These are phyloP conservation scores for Parauchenoglanis ngamensis DNA, from an alignment of 2,797 vertebrate species.

Conservation along the genomic window DNA sequence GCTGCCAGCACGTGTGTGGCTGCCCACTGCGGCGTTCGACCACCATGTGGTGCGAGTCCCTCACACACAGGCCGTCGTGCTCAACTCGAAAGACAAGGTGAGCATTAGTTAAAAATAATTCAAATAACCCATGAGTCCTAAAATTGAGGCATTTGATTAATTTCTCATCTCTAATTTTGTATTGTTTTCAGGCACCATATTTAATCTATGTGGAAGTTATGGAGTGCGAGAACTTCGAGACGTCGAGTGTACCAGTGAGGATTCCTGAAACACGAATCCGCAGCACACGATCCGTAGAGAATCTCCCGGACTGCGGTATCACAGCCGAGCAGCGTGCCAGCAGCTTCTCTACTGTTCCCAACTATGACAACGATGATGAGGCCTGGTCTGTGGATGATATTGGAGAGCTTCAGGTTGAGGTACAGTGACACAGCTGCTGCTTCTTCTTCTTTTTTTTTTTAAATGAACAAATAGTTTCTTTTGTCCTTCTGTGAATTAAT, in stretches of 20 bases:
- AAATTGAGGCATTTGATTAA: neutral
- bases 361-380: slow-evolving; percentile 95
- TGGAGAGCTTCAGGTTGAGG: slow-evolving; percentile 95
- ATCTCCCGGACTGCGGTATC: slow-evolving; percentile 89
- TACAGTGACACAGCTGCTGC: slow-evolving; percentile 53
- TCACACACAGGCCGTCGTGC: slow-evolving; percentile 90
- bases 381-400: slow-evolving; percentile 97
- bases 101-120: neutral
- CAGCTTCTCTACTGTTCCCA: slow-evolving; percentile 88
- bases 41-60: slow-evolving; percentile 93
- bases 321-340: slow-evolving; percentile 84
- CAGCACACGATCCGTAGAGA: slow-evolving; percentile 92
- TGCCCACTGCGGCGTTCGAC: slow-evolving; percentile 87
- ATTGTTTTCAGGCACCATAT: slow-evolving; percentile 85
- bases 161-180: neutral
- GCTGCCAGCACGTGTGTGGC: slow-evolving; percentile 90
- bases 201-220: slow-evolving; percentile 96
- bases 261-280: slow-evolving; percentile 95
- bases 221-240: slow-evolving; percentile 95
- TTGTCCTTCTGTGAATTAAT: neutral
- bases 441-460: neutral
- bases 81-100: slow-evolving; percentile 98
- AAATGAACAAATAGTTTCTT: neutral
- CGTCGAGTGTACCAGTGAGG: slow-evolving; percentile 83
- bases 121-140: neutral